Base-by-base conservation (phyloP, 2,797 vertebrate genomes). In the Pteropus rufus region DNA sequence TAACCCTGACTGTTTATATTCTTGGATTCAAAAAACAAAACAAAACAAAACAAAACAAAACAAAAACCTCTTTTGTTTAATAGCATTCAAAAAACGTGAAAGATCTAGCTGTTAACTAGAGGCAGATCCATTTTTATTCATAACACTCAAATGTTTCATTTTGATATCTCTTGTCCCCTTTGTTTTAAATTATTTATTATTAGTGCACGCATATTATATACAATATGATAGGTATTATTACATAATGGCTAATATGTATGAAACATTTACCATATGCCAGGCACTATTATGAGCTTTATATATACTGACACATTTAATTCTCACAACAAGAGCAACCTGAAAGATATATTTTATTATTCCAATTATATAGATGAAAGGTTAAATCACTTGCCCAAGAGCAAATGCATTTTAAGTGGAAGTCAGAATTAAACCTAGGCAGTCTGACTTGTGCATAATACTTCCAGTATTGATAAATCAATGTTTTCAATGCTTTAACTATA, bases 341-440 rank as follows among this genome's bases (percentile, higher is more conserved):
- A 54, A 58, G 16, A 92, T 92, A 6, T 64, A 94, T 93, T 97
- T 98, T 88, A 97, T 92, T 92, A 60, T 39, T 21, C 56, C 64
- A 93, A 49, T 95, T 95, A 90, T 89, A 91, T 41, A 94, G 46
- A 95, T 52, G 31, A 96, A 97, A 93, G 75, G 56, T 89, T 94
- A 91, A 96, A 92, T 84, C 90, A 96, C 41, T 91, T 93, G 44
- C 56, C 52, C 58, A 93, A 72, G 7, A 97, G 56, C 60, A 88
- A 90, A 75, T 52, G 23, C 12, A 73, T 85, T 94, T 92, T 93
- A 93, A 96, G 24, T 91, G 10, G 76, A 89, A 89, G 36, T 34
- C 29, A 91, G 44, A 93, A 93, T 69, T 92, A 88, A 94, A 72
- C 26, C n/a, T 75, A 87, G 24, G 58, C 31, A 88, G 23, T 21